These are phyloP conservation scores for Morpho deidamia DNA, from an alignment of 2,888 invertebrate species.

Conservation along the genomic window DNA sequence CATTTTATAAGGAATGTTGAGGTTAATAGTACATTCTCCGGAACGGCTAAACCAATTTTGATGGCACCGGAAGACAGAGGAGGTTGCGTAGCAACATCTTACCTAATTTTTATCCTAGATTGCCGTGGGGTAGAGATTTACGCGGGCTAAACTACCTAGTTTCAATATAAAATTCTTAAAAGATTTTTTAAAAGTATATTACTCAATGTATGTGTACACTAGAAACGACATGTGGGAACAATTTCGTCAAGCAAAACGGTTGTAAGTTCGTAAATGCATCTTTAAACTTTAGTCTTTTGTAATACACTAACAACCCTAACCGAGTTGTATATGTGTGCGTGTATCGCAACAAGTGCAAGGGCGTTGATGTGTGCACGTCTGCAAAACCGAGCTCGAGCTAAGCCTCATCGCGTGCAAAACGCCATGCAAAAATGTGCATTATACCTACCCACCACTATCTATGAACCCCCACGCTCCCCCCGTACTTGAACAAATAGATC, in stretches of 20 bases:
- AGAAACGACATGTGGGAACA: neutral
- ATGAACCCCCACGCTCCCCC: constrained; percentile 49
- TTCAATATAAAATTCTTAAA: neutral
- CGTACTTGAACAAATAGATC: constrained; percentile 41
- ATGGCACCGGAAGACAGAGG: too few relatives aligned
- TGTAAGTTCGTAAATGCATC: too few relatives aligned
- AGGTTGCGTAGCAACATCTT: too few relatives aligned
- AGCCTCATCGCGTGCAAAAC: constrained; percentile 60
- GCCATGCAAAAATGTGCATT: constrained; percentile 73
- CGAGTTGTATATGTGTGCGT: constrained; percentile 11
- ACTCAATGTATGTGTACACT: neutral
- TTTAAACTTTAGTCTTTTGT: too few relatives aligned
- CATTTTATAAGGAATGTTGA: too few relatives aligned
- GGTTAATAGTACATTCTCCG: too few relatives aligned
- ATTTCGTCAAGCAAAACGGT: too few relatives aligned
- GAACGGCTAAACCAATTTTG: too few relatives aligned
- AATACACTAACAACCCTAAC: neutral
- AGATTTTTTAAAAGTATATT: neutral
- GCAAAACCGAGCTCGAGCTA: constrained; percentile 58
- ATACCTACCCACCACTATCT: constrained; percentile 51
- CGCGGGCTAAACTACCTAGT: too few relatives aligned
- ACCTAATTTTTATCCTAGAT: too few relatives aligned
- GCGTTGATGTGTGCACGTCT: constrained; percentile 42
- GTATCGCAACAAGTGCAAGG: constrained; percentile 12
- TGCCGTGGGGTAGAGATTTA: neutral